Conservation (phyloP, 2,888 invertebrate genomes). For the Caenorhabditis wallacei region DNA sequence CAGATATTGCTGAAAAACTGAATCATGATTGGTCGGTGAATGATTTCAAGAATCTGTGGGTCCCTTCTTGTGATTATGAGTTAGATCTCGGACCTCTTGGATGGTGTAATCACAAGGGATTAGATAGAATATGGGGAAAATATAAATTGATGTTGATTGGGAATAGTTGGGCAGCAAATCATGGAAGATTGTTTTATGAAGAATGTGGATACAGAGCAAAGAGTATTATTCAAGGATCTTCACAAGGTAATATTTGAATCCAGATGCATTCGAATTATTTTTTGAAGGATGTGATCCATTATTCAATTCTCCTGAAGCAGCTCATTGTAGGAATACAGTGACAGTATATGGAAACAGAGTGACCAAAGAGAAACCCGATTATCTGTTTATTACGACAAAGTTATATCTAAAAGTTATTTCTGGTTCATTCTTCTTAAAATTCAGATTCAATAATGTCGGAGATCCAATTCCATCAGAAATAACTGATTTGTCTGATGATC, state of each 20-base stretch:
- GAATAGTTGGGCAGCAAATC: conserved; percentile 47
- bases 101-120: conserved; percentile 21
- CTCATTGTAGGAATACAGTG: neutral
- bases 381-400: no score
- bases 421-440: conserved; percentile 8
- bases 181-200: conserved; percentile 23
- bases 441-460: neutral
- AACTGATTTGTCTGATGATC: no score
- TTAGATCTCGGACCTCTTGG: conserved; percentile 11
- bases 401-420: neutral
- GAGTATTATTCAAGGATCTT: conserved; percentile 10
- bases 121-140: conserved; percentile 6
- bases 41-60: neutral
- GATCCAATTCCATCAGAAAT: no score
- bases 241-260: neutral
- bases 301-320: neutral
- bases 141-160: conserved; percentile 32
- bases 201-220: conserved; percentile 35
- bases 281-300: conserved; percentile 31
- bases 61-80: conserved; percentile 24
- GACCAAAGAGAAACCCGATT: conserved; percentile 20
- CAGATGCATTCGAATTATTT: neutral
- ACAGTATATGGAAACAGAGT: neutral
- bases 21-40: conserved; percentile 2
- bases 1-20: conserved; percentile 4